These are phyloP conservation scores for Peromyscus eremicus DNA, from an alignment of 2,797 vertebrate genomes.

Conservation along the genomic window DNA sequence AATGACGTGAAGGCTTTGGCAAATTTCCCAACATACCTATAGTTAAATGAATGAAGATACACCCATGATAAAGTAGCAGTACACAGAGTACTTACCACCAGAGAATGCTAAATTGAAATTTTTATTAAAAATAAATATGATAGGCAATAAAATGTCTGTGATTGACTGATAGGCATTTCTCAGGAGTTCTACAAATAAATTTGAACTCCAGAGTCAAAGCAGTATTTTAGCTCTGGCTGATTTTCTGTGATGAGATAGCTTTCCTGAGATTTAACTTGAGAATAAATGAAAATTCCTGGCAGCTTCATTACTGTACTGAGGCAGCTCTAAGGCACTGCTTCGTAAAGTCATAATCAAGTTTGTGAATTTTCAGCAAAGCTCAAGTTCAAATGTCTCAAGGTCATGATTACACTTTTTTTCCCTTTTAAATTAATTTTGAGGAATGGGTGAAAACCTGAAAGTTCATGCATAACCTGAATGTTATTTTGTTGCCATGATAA, in stretches of 20 bases:
- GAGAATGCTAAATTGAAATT: constrained; percentile 74
- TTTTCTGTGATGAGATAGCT: constrained; percentile 79
- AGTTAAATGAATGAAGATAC: constrained; percentile 54
- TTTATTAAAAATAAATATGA: constrained; percentile 77
- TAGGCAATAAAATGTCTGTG: constrained; percentile 56
- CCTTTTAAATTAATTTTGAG: constrained; percentile 72
- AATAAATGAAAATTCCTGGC: constrained; percentile 77
- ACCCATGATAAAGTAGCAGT: constrained; percentile 37
- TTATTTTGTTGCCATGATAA: constrained; percentile 45
- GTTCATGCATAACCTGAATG: constrained; percentile 44
- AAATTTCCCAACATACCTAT: neutral
- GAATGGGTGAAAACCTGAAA: constrained; percentile 53
- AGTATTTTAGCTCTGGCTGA: constrained; percentile 66
- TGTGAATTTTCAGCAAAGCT: constrained; percentile 74
- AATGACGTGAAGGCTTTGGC: neutral
- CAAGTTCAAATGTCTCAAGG: constrained; percentile 62
- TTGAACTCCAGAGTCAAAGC: constrained; percentile 47
- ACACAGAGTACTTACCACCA: constrained; percentile 53
- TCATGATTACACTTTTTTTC: constrained; percentile 55
- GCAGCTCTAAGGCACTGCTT: constrained; percentile 65
- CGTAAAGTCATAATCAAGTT: constrained; percentile 74
- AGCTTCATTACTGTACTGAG: constrained; percentile 73
- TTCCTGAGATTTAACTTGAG: constrained; percentile 73
- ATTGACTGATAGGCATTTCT: constrained; percentile 67
- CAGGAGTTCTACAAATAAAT: constrained; percentile 66